Conservation (phyloP, 2,888 invertebrate species). For the Tenthredo notha region DNA sequence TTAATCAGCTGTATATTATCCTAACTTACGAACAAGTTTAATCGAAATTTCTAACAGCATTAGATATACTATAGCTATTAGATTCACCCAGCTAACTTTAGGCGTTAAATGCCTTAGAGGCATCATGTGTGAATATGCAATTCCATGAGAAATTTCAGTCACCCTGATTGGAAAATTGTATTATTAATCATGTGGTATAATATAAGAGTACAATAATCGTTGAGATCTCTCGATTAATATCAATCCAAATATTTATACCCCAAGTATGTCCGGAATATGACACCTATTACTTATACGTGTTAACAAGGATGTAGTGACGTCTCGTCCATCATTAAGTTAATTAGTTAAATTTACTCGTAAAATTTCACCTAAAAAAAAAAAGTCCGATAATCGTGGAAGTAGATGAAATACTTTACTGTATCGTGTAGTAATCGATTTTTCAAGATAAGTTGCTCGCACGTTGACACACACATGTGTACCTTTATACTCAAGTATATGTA, state of each 20-base stretch:
- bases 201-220: neutral
- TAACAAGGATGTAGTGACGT: neutral
- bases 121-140: conserved; percentile 15
- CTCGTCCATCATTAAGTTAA: conserved; percentile 24
- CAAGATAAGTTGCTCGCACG: conserved; percentile 15
- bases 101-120: neutral
- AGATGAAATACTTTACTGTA: neutral
- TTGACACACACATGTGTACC: neutral
- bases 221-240: neutral
- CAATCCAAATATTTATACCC: neutral
- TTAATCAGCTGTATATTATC: conserved; percentile 9
- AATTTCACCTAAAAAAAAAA: neutral
- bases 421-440: conserved; percentile 34
- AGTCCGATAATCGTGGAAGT: neutral
- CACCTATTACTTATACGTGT: neutral
- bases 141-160: neutral
- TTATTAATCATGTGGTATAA: neutral
- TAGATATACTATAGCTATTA: neutral
- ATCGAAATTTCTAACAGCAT: conserved; percentile 13
- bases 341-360: conserved; percentile 4
- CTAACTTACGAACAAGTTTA: conserved; percentile 25
- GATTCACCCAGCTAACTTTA: neutral
- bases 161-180: conserved; percentile 17
- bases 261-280: neutral
- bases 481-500: neutral